Base-by-base conservation (phyloP, 2,797 vertebrate species). In the Moxostoma hubbsi region DNA sequence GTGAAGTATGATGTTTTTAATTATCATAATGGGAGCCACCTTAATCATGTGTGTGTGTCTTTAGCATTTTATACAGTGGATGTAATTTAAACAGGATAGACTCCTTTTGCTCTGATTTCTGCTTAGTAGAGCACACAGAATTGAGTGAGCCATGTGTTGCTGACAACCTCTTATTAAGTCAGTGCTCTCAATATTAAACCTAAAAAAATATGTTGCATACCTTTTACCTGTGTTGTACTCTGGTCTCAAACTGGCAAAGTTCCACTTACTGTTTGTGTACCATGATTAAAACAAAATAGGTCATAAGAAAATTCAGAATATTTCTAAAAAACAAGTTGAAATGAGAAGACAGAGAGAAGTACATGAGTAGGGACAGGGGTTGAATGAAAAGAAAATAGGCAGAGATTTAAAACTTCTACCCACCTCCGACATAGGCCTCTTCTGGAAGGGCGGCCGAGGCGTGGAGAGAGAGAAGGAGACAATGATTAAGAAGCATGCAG, bases 401-500 rank as follows among this genome's bases (percentile, higher is more conserved):
- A 79, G 77, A 36, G 62, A 69, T 36, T 36, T 72, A 81, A 74
- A 80, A 74, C 59, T 15, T 81, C 73, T 79, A 85, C 98, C 97
- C 97, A 99, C 98, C 98, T 99, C 97, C 96, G 86, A 95, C 95
- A 95, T 96, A 95, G 98, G 94, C 95, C 96, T 98, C 96, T 96
- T 98, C 98, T 98, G 98, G 93, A 94, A 94, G 96, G 94, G 93
- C 93, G 93, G 95, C 96, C 96, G 93, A 94, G 95, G 94, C 90
- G 94, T 95, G 96, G 95, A 97, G 94, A 98, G 95, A 99, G 95
- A 98, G 96, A 96, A 97, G 95, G 95, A 98, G 95, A 99, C 96
- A 99, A 98, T 98, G 96, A 98, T 98, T 98, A 98, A 98, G 97
- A 96, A 94, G 97, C 97, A 98, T 98, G 97, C 98, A 96, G 94